A percentile compares a stretch with the other conserved stretches of the same genome.
Evolutionary conservation across 2,113 vertebrate species (phyloP).

Genomic region (Tinamus guttatus): DNA sequence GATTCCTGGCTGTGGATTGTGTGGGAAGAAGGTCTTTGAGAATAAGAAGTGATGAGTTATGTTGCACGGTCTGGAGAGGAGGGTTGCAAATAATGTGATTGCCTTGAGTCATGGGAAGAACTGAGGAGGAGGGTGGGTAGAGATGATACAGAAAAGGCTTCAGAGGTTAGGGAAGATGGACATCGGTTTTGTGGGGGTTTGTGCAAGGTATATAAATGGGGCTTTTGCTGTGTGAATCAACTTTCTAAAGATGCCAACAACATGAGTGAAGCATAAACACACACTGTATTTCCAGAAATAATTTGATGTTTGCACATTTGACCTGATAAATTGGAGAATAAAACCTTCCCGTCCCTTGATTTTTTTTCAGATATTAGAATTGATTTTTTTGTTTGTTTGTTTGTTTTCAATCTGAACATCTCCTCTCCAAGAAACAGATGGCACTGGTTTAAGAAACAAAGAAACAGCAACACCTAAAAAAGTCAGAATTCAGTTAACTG

Average conservation of each 20-base stretch:
- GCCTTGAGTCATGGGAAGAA: not conserved
- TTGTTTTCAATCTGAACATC: not conserved
- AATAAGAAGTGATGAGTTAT: not conserved
- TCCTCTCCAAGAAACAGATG: not conserved
- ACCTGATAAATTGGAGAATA: not conserved
- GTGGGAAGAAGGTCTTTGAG: not conserved
- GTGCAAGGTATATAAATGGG: not conserved
- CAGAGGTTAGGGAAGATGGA: not conserved
- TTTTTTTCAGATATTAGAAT: not conserved
- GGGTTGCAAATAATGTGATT: not conserved
- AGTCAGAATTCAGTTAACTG: not conserved
- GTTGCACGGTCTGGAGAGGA: rapidly evolving
- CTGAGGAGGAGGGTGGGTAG: not conserved
- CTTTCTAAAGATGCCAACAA: not conserved
- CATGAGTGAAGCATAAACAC: not conserved
- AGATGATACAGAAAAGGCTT: not conserved
- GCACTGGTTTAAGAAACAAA: not conserved
- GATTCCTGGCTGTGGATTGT: not conserved
- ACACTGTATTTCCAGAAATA: not conserved
- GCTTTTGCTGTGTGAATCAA: not conserved
- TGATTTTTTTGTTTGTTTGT: not conserved
- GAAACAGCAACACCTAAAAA: not conserved
- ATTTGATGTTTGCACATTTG: not conserved
- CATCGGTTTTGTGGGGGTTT: not conserved
- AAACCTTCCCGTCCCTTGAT: not conserved